Percentiles rank a stretch among this genome's conserved stretches.
These are phyloP conservation scores for Oreortyx pictus DNA, from an alignment of 2,797 vertebrate genomes.

Conservation along the genomic window DNA sequence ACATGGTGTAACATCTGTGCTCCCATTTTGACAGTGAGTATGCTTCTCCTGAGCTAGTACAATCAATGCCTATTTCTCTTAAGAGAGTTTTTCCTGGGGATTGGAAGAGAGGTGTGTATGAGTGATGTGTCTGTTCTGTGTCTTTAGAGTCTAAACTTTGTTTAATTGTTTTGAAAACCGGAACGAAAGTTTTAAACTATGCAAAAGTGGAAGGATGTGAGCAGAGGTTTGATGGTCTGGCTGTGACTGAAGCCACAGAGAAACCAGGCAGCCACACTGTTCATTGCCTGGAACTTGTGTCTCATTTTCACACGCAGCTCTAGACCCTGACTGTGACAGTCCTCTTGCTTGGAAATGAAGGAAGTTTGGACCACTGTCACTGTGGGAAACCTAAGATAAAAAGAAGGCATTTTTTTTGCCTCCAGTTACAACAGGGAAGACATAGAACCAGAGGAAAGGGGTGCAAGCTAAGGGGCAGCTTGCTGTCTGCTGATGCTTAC, in stretches of 20 bases:
- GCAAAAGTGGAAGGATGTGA: not conserved
- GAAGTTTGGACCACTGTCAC: not conserved
- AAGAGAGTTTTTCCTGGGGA: not conserved
- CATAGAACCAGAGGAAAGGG: not conserved
- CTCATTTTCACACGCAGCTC: not conserved
- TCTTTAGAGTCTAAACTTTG: not conserved
- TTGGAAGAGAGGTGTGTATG: rapidly evolving
- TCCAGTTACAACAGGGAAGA: not conserved
- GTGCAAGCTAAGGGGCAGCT: not conserved
- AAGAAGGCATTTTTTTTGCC: not conserved
- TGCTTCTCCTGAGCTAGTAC: not conserved
- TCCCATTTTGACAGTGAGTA: not conserved
- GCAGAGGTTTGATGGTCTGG: not conserved
- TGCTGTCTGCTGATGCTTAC: not conserved
- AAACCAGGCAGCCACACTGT: not conserved
- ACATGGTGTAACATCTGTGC: not conserved
- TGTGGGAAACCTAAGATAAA: not conserved
- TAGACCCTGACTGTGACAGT: not conserved
- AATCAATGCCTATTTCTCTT: not conserved
- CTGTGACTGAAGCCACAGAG: not conserved
- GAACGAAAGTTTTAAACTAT: not conserved
- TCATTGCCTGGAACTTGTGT: not conserved
- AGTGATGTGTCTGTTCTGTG: not conserved
- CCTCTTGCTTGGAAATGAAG: conserved; percentile 11
- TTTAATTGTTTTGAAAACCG: not conserved